Base-by-base conservation (phyloP, 2,888 invertebrate genomes). In the Acronicta aceris region DNA sequence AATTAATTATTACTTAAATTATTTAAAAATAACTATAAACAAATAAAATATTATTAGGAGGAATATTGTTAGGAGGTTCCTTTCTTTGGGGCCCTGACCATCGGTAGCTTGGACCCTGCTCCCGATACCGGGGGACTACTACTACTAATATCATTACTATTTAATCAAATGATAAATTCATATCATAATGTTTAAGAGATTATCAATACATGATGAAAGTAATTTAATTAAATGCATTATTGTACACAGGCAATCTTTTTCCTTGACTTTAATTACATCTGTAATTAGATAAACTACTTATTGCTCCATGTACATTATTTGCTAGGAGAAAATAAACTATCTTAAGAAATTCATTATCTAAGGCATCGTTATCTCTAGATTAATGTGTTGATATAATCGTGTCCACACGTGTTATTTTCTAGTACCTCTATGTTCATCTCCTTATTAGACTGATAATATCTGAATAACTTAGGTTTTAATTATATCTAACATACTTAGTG, bases 341-440 rank as follows among this genome's bases (percentile, higher is more conserved):
- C 45, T 43, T 45, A 58, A 52, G 53, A 60, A 43, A 21, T 21
- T 21, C 41, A 27, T 62, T 48, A 72, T 70, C 70, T 43, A 16
- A 60, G 21, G 41, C 13, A 59, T 43, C 2, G 43, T 21, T 70
- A 66, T 73, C 59, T 60, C 27, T 2, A 54, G 72, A 73, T 70
- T 55, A 54, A n/a, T 8, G n/a, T 64, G 58, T 58, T 68, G 59
- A 57, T 72, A 54, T 41, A 57, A 60, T 70, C 48, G 8, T 36
- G 43, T 50, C 51, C 47, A 59, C 56, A 48, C 41, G 42, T 52
- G 30, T 9, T 52, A 47, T 67, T 58, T 54, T 40, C 7, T 41
- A 36, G 6, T 59, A 52, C 50, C 56, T 54, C 7, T 17, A 42
- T n/a, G 40, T 54, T 17, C 51, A 64, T 59, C 50, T 43, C 40